Evolutionary conservation across 2,113 vertebrate species (phyloP).

Genomic region (Meriones unguiculatus): DNA sequence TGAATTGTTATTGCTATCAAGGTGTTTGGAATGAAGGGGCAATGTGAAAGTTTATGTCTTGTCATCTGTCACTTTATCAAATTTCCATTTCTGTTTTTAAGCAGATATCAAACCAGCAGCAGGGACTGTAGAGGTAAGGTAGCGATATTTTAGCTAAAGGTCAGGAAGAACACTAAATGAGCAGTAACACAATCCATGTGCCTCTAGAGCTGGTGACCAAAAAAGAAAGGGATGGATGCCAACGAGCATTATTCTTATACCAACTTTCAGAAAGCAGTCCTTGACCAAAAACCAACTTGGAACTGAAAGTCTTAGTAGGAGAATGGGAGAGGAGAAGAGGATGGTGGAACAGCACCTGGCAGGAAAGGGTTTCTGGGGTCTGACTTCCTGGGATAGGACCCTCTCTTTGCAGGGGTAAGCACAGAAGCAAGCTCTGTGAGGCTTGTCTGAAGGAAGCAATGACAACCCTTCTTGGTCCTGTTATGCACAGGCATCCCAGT

Average conservation of each 20-base stretch:
- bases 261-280: neutral
- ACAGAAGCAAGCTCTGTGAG: neutral
- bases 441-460: neutral
- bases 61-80: neutral
- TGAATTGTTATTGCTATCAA: neutral
- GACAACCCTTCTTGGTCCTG: neutral
- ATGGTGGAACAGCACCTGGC: too few species aligned
- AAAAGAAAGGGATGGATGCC: neutral
- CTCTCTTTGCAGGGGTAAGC: neutral
- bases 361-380: neutral
- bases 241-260: neutral
- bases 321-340: rapidly evolving
- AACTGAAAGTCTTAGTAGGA: neutral
- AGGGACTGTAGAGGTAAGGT: neutral
- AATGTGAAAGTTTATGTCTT: neutral
- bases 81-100: neutral
- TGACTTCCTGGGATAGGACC: neutral
- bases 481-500: neutral
- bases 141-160: neutral
- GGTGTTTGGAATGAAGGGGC: neutral
- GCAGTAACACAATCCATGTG: neutral
- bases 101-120: neutral
- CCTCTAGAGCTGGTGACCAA: neutral
- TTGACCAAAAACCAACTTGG: neutral
- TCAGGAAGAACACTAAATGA: neutral